A percentile compares a stretch with the other conserved stretches of the same genome.
Evolutionary conservation across 2,888 invertebrate species (phyloP).

Genomic region (Acleris holmiana): DNA sequence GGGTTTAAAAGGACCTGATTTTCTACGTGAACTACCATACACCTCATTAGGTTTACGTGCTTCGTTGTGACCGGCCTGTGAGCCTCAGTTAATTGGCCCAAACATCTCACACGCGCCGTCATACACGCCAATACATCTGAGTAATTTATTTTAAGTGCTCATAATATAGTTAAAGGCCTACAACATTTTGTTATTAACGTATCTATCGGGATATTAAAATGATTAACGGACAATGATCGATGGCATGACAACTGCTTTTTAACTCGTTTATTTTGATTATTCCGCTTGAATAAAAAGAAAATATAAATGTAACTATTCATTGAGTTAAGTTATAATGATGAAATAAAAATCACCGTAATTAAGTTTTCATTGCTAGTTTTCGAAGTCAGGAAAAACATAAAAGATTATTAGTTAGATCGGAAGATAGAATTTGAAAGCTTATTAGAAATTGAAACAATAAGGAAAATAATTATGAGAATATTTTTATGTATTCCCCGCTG

Average conservation of each 20-base stretch:
- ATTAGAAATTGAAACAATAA: conserved; percentile 31
- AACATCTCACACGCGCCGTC: conserved; percentile 21
- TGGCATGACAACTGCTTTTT: conserved; percentile 57
- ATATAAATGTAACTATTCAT: too few species aligned
- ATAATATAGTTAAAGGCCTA: conserved; percentile 34
- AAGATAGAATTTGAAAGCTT: conserved; percentile 36
- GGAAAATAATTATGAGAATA: conserved; percentile 37
- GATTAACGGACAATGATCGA: conserved; percentile 62
- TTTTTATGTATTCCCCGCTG: conserved; percentile 22
- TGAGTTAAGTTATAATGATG: too few species aligned
- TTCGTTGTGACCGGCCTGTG: conserved; percentile 7
- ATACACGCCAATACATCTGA: conserved; percentile 17
- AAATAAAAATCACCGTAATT: not conserved
- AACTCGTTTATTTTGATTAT: conserved; percentile 6
- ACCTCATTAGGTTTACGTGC: conserved; percentile 14
- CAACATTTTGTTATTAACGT: conserved; percentile 47
- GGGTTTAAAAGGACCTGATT: conserved; percentile 63
- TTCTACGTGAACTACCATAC: conserved; percentile 25
- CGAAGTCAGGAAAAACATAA: conserved; percentile 39
- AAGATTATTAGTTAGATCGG: conserved; percentile 40
- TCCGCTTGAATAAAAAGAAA: too few species aligned
- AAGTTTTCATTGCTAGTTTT: not conserved
- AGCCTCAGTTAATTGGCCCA: conserved; percentile 19
- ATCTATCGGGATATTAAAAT: conserved; percentile 60
- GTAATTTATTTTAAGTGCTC: conserved; percentile 32